These are phyloP conservation scores for Pristiophorus japonicus DNA, from an alignment of 2,113 vertebrate genomes.

Conservation along the genomic window DNA sequence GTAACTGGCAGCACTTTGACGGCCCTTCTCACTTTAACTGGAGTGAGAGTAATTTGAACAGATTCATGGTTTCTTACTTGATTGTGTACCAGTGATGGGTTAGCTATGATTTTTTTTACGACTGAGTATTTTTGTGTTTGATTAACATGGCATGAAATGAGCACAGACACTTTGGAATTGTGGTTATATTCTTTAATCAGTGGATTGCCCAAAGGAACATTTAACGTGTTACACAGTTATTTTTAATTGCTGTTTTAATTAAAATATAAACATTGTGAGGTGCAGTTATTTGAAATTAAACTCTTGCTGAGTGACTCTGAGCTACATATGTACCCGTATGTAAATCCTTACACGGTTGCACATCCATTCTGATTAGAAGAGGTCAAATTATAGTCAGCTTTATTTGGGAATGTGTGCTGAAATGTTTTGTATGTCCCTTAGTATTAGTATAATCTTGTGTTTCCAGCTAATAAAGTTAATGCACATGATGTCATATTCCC, in stretches of 20 bases:
- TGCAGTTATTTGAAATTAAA: slow-evolving; percentile 32
- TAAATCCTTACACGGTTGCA: not conserved
- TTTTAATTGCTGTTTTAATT: slow-evolving; percentile 31
- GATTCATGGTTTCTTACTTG: slow-evolving; percentile 50
- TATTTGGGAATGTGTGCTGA: not conserved
- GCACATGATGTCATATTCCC: not conserved
- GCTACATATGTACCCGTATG: not conserved
- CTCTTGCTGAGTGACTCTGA: slow-evolving; percentile 18
- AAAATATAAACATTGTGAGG: slow-evolving; percentile 16
- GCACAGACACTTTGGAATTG: slow-evolving; percentile 35
- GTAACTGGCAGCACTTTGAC: slow-evolving; percentile 51
- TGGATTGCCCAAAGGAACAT: slow-evolving; percentile 13
- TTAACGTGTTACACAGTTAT: not conserved
- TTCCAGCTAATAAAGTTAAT: not conserved
- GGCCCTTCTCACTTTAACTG: slow-evolving; percentile 53
- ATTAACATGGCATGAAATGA: slow-evolving; percentile 38
- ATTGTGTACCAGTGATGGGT: slow-evolving; percentile 44
- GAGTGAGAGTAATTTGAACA: slow-evolving; percentile 59
- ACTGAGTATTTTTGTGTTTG: slow-evolving; percentile 40
- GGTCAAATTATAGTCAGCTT: not conserved
- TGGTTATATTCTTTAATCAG: slow-evolving; percentile 24
- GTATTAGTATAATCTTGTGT: not conserved
- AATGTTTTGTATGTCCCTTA: not conserved
- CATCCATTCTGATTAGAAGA: not conserved
- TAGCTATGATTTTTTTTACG: slow-evolving; percentile 40